phyloP scores from a whole-genome alignment of 2,113 vertebrate genomes.

The Callipepla californica region DNA sequence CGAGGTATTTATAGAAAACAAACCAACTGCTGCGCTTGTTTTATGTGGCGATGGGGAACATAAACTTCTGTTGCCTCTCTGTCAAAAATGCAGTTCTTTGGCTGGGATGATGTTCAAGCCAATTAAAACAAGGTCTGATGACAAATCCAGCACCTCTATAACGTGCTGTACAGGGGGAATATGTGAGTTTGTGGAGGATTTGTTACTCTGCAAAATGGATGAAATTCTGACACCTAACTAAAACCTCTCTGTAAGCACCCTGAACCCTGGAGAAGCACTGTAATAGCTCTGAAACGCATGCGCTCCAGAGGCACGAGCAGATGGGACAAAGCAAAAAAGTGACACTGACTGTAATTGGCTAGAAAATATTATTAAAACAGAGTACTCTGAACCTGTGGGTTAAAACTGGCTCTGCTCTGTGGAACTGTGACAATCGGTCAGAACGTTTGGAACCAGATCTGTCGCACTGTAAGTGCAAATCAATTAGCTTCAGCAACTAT shows the following conservation, averaged over 20 bases:
- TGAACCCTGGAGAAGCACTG: background rate
- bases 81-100: background rate
- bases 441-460: background rate
- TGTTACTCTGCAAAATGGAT: background rate
- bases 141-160: background rate
- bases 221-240: background rate
- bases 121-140: background rate
- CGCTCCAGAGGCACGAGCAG: background rate
- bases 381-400: background rate
- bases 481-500: background rate
- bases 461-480: background rate
- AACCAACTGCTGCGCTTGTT: background rate
- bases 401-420: background rate
- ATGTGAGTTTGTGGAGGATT: background rate
- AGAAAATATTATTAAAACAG: background rate
- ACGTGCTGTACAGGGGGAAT: background rate
- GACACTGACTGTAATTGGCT: background rate
- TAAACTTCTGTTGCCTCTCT: background rate
- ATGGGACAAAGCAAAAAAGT: background rate
- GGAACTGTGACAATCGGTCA: background rate
- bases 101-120: background rate
- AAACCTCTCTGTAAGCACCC: background rate
- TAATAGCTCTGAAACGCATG: background rate
- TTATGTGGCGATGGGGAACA: background rate
- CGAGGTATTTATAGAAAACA: slow-evolving; percentile 59